Conservation (phyloP, 2,888 invertebrate genomes). For the Tholera decimalis region DNA sequence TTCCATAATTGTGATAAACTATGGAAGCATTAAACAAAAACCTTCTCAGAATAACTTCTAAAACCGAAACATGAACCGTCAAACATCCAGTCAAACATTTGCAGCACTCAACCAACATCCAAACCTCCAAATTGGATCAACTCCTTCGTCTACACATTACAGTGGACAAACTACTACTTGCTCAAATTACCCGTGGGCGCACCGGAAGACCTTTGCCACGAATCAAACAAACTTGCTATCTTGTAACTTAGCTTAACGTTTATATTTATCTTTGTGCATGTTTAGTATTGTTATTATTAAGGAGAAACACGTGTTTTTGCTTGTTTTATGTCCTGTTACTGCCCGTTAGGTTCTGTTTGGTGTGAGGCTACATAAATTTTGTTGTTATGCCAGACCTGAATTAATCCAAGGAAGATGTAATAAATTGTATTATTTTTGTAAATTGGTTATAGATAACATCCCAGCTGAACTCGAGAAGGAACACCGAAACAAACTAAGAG, state of each 20-base stretch:
- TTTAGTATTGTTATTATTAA: constrained; percentile 63
- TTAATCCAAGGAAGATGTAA: no score
- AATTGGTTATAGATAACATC: no score
- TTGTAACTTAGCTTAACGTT: constrained; percentile 67
- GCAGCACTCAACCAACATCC: constrained; percentile 9
- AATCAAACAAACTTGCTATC: constrained; percentile 70
- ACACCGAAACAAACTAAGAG: no score
- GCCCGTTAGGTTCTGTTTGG: constrained; percentile 4
- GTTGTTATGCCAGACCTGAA: not conserved
- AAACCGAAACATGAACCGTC: not conserved
- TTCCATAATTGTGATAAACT: no score
- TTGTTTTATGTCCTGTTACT: constrained; percentile 12
- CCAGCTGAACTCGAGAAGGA: no score
- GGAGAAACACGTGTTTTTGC: constrained; percentile 44
- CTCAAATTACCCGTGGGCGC: constrained; percentile 55
- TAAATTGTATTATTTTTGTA: no score
- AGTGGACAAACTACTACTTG: constrained; percentile 4
- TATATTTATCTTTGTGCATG: constrained; percentile 69
- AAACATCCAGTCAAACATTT: constrained; percentile 39
- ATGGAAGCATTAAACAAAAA: no score
- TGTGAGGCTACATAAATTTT: not conserved
- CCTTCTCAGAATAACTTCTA: no score
- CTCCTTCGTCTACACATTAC: constrained; percentile 6
- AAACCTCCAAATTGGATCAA: constrained; percentile 43
- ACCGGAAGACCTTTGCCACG: constrained; percentile 63